Conservation (phyloP, 2,113 vertebrate species). For the Polypterus bichir region DNA sequence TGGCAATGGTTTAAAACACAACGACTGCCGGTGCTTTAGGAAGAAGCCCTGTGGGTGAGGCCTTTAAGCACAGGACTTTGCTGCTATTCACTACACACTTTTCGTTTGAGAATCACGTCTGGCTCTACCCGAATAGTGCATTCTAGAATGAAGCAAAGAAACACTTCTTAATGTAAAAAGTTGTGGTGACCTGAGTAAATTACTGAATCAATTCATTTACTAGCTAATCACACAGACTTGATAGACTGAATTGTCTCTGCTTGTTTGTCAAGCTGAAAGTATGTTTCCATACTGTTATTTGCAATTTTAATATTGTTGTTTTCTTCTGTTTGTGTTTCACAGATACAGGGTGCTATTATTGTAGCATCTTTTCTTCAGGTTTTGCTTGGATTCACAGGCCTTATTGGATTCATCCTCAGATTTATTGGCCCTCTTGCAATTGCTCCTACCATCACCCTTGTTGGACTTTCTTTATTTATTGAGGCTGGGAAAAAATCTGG, state of each 20-base stretch:
- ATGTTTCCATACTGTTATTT: slow-evolving; percentile 4
- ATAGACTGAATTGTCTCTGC: no score
- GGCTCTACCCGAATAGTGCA: neutral
- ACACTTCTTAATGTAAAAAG: neutral
- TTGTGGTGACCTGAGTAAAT: no score
- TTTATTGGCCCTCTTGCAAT: slow-evolving; percentile 56
- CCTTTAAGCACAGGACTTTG: no score
- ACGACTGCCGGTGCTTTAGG: no score
- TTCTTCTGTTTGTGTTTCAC: slow-evolving; percentile 9
- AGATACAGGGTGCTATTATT: slow-evolving; percentile 60
- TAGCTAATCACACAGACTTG: no score
- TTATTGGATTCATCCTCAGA: slow-evolving; percentile 48
- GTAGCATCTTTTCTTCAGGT: slow-evolving; percentile 51
- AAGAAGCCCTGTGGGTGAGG: no score
- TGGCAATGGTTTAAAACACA: no score
- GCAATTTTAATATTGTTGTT: neutral
- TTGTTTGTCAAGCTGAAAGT: neutral
- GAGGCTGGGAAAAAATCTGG: slow-evolving; percentile 58
- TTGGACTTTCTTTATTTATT: slow-evolving; percentile 53
- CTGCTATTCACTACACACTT: no score
- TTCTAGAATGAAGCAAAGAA: neutral
- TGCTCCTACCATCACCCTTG: slow-evolving; percentile 59
- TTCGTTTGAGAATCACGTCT: no score
- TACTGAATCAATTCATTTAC: no score
- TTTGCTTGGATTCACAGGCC: slow-evolving; percentile 44